Evolutionary conservation across 2,113 vertebrate species (phyloP).

Genomic region (Sciurus niger): DNA sequence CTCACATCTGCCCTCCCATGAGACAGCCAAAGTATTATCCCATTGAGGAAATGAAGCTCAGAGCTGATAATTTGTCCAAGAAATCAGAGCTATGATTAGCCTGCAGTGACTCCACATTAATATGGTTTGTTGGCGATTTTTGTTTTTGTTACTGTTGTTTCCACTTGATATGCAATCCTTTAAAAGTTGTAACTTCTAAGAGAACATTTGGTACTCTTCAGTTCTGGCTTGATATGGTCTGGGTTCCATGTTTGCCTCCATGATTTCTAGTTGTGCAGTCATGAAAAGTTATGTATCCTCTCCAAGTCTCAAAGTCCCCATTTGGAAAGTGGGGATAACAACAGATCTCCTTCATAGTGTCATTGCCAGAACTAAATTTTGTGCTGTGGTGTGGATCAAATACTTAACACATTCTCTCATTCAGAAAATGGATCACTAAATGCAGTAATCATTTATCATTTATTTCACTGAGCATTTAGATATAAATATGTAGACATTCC

Average conservation of each 20-base stretch:
- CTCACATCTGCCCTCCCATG: background rate
- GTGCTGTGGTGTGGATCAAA: background rate
- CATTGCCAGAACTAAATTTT: background rate
- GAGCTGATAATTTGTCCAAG: background rate
- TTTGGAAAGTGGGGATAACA: background rate
- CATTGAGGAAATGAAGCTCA: background rate
- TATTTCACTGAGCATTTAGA: background rate
- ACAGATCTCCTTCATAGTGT: background rate
- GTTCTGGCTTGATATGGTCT: background rate
- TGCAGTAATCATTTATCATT: background rate
- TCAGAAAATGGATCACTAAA: background rate
- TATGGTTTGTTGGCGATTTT: background rate
- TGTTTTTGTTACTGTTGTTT: background rate
- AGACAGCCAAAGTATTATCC: background rate
- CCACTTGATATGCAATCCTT: background rate
- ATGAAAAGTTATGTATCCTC: background rate
- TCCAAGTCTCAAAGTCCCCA: background rate
- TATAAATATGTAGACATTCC: background rate
- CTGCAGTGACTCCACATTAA: background rate
- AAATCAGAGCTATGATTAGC: background rate
- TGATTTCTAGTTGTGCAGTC: background rate
- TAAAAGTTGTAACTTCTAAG: background rate
- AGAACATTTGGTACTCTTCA: conserved; percentile 34
- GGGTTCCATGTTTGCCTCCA: background rate
- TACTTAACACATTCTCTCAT: background rate